Base-by-base conservation (phyloP, 2,888 invertebrate species). In the Celastrina argiolus region DNA sequence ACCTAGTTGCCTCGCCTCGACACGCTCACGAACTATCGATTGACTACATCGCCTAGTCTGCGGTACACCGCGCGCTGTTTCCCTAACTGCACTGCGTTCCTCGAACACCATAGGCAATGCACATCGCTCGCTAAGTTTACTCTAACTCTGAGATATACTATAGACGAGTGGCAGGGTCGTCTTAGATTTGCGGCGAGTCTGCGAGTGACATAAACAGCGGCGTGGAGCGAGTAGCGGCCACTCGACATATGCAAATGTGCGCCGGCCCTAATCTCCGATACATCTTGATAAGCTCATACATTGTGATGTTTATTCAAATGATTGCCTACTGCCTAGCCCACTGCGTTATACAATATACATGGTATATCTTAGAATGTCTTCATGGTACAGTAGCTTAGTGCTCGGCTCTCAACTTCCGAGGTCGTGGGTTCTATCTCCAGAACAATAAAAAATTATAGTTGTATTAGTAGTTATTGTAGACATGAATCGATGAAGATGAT, bases 161-260 rank as follows among this genome's bases (percentile, higher is more conserved):
- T n/a, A 36, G 18, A 14, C 18, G 61, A 66, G 63, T 59, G 45
- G n/a, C 28, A 22, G 22, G 26, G 42, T 51, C 56, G 63, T 34
- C 65, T 64, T 28, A 68, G 67, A 67, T 64, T 39, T 34, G 26
- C 65, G 67, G 42, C 63, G 56, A 65, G 65, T 67, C 68, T 69
- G 69, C 67, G 63, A 67, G 68, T 68, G 69, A 68, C 69, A 59
- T 67, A 67, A 22, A 39, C 36, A 36, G 59, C 22, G 14, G 61
- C 1, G 59, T 16, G 56, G 14, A 26, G 31, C 34, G 36, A 18
- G 5, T 10, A 36, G 36, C 51, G 58, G 16, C 59, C 18, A 61
- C 59, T 58, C 31, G 58, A 61, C 36, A 36, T 59, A 61, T 61
- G 61, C 61, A 36, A 36, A 61, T 61, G 18, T 10, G 36, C 10